Evolutionary conservation across 1,140 invertebrate species (phyloP).

Genomic region (Drosophila sproati): DNA sequence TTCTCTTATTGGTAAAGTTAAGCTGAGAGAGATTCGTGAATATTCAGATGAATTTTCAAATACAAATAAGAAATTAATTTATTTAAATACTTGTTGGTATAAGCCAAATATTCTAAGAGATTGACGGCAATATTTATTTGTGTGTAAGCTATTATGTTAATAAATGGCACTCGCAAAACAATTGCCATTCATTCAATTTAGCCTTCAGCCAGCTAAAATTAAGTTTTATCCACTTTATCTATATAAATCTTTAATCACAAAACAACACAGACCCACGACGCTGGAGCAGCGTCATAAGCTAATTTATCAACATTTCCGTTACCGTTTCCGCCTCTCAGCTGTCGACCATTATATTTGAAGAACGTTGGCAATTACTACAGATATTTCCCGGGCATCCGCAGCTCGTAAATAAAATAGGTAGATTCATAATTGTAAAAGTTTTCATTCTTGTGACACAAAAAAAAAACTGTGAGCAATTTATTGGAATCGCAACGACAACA

Average conservation of each 20-base stretch:
- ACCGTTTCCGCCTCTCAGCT: conserved; percentile 27
- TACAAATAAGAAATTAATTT: no score
- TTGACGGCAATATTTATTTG: no score
- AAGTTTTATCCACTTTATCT: background rate
- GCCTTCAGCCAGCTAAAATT: background rate
- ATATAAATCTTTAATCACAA: conserved; percentile 5
- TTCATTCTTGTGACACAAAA: conserved; percentile 70
- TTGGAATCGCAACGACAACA: conserved; percentile 26
- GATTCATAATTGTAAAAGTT: conserved; percentile 78
- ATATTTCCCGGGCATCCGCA: conserved; percentile 47
- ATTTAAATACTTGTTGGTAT: no score
- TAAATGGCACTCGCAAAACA: background rate
- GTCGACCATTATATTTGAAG: conserved; percentile 20
- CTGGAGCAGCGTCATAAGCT: conserved; percentile 12
- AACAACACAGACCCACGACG: background rate
- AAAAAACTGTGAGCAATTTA: conserved; percentile 73
- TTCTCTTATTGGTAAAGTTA: no score
- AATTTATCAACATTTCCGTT: conserved; percentile 73
- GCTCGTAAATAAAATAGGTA: conserved; percentile 68
- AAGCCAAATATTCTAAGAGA: no score
- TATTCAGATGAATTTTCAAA: no score
- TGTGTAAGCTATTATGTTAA: no score
- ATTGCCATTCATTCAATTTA: background rate
- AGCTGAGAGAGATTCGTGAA: no score
- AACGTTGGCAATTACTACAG: conserved; percentile 29